Evolutionary conservation across 2,888 invertebrate species (phyloP), one percentile per base, ranked within the genome.

Genomic region (Endotricha flammealis): DNA sequence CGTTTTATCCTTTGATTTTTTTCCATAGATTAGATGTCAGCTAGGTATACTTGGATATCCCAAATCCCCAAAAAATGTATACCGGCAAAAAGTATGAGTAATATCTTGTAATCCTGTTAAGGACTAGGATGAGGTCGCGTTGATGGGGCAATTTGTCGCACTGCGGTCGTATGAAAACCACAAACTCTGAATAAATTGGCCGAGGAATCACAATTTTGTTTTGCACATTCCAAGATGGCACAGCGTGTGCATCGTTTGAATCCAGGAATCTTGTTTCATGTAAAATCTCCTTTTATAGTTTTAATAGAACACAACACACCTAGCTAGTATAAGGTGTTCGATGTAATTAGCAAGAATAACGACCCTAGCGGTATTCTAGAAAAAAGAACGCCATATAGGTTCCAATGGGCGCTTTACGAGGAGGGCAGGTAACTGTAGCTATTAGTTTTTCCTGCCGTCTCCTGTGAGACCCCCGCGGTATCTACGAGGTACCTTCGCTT

Each of bases 161-260:
- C 44, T 38, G 43, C 48, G 56, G 53, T 61, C 57, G 50, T 57
- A 60, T 62, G 62, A 64, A 67, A 76, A 70, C 68, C 70, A 54
- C 74, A 70, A 72, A 65, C 61, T 64, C 59, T 56, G 64, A 69
- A 70, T 65, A 58, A 58, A 57, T 68, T 61, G 53, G 56, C 53
- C 42, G 50, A 48, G 53, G 53, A 58, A 62, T 62, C 53, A 44
- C 48, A 50, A 60, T 67, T 72, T 74, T 74, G 75, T 77, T 74
- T 72, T 59, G 55, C 53, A 51, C 56, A 58, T 63, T 70, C 69
- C 72, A 71, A n/a, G n/a, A n/a, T n/a, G n/a, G n/a, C n/a, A n/a
- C 6, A 16, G 4, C 4, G 16, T 16, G 4, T 16, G 43, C 42
- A 37, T 12, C n/a, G n/a, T 17, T 39, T 43, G 44, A 49, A 54